Conservation (phyloP, 2,113 vertebrate genomes). For the Hippocampus zosterae region DNA sequence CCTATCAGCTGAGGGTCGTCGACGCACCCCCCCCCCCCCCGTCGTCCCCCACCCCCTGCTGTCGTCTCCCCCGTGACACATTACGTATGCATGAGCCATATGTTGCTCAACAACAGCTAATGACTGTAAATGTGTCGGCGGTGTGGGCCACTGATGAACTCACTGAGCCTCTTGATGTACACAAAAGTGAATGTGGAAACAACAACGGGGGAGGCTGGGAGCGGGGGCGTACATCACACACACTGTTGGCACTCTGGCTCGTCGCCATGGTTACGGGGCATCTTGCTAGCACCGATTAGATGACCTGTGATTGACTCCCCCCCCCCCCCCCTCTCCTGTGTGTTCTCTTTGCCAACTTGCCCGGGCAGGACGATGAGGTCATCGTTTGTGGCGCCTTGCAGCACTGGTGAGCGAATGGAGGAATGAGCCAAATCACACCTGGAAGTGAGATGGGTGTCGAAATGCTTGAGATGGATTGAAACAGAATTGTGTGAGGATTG, state of each 20-base stretch:
- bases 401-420: conserved; percentile 11
- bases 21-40: too few species aligned
- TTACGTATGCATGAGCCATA: conserved; percentile 25
- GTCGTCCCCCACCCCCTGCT: neutral
- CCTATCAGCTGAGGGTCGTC: neutral
- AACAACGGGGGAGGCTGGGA: conserved; percentile 12
- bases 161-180: conserved; percentile 15
- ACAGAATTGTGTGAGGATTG: neutral
- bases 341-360: conserved; percentile 50
- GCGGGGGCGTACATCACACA: conserved; percentile 37
- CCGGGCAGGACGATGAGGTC: conserved; percentile 48
- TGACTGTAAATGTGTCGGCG: neutral
- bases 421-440: conserved; percentile 28
- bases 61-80: neutral
- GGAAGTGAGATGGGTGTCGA: neutral
- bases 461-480: neutral
- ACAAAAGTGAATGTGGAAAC: conserved; percentile 42
- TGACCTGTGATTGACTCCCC: conserved; percentile 52
- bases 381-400: conserved; percentile 37
- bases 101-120: conserved; percentile 20
- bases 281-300: conserved; percentile 37
- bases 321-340: conserved; percentile 7
- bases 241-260: conserved; percentile 48
- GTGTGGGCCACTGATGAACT: conserved; percentile 7
- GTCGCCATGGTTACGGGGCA: conserved; percentile 58